These are phyloP conservation scores for Parazoanthus darwini DNA, from an alignment of 92 coral and sea anemone species.

Conservation along the genomic window DNA sequence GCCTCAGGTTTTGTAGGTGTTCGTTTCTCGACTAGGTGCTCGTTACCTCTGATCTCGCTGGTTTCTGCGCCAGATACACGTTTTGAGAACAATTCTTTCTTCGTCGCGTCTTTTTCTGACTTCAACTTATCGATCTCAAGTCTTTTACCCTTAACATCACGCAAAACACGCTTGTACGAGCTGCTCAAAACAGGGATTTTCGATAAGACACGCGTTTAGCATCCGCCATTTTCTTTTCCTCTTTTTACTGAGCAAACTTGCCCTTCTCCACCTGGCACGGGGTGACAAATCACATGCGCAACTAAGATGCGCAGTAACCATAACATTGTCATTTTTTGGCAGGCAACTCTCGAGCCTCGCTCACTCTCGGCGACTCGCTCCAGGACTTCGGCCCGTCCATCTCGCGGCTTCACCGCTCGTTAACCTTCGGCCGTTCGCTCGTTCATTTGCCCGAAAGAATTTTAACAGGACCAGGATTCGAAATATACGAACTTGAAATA, in stretches of 20 bases:
- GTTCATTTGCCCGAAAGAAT: no score
- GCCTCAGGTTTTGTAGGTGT: no score
- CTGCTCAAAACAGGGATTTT: conserved; percentile 2
- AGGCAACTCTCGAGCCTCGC: no score
- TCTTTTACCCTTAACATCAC: not conserved
- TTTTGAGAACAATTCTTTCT: not conserved
- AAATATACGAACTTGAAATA: not conserved
- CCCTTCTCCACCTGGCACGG: no score
- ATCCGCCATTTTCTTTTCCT: not conserved
- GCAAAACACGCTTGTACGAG: conserved; percentile 2
- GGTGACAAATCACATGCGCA: no score
- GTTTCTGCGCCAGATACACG: not conserved
- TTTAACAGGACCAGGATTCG: not conserved
- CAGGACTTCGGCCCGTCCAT: no score
- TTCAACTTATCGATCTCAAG: not conserved
- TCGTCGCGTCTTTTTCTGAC: not conserved
- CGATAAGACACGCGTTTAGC: not conserved
- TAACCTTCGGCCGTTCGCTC: no score
- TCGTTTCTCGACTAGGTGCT: not conserved
- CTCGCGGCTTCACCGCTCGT: no score
- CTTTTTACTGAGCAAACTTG: no score
- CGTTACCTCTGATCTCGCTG: not conserved
- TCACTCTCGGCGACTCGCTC: no score
- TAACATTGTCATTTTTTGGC: no score
- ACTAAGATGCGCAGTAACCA: no score